Conservation (phyloP, 37 sponge, comb jelly and placozoan species). For the Tethya wilhelma region DNA sequence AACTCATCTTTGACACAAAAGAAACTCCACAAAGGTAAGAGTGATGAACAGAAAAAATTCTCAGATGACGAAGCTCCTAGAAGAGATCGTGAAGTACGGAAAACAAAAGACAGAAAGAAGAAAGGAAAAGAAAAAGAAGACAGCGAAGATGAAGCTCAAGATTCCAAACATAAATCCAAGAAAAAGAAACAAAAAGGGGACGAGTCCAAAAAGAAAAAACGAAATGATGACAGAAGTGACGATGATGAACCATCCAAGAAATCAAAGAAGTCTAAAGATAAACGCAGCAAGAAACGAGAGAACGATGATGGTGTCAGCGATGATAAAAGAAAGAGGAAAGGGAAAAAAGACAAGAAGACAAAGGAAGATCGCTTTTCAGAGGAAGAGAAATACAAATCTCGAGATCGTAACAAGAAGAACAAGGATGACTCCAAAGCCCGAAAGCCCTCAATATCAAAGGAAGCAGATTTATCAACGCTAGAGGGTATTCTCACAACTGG, state of each 20-base stretch:
- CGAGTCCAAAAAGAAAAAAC: neutral
- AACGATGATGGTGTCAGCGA: neutral
- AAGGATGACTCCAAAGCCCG: constrained; percentile 13
- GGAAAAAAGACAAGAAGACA: neutral
- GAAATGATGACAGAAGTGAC: neutral
- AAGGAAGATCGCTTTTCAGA: neutral
- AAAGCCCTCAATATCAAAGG: too few species aligned
- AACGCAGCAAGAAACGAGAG: neutral
- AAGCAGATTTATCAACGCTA: too few species aligned
- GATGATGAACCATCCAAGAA: neutral
- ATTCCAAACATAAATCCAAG: neutral
- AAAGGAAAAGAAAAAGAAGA: neutral
- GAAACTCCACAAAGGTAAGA: too few species aligned
- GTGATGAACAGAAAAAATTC: too few species aligned
- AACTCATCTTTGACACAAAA: too few species aligned
- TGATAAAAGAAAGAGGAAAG: neutral
- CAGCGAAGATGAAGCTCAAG: neutral
- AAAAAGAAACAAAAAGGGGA: neutral
- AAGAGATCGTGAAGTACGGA: neutral
- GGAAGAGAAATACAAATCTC: neutral
- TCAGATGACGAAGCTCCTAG: neutral
- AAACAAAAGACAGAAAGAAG: neutral
- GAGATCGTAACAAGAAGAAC: neutral
- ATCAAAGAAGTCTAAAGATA: neutral
- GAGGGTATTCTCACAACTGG: constrained; percentile 29